Conservation (phyloP, 2,113 vertebrate genomes). For the Piliocolobus tephrosceles region DNA sequence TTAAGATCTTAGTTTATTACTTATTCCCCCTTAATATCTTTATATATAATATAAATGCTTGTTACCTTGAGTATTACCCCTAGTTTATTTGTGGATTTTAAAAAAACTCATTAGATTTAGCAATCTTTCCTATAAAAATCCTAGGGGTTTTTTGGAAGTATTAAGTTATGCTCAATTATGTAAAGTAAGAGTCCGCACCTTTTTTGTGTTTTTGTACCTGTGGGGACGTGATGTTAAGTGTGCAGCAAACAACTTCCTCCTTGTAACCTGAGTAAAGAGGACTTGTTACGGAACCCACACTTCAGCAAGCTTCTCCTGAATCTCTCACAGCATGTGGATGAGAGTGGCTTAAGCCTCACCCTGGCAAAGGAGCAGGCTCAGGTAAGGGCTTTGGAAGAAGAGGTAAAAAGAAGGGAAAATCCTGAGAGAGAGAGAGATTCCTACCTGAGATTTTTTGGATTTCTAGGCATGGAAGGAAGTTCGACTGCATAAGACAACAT, state of each 20-base stretch:
- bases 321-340: constrained; percentile 87
- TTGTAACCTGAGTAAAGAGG: constrained; percentile 86
- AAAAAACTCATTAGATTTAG: background rate
- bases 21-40: background rate
- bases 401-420: background rate
- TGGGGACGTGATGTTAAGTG: constrained; percentile 47
- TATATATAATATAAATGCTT: constrained; percentile 30
- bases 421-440: background rate
- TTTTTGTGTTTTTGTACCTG: background rate
- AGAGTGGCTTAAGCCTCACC: constrained; percentile 83
- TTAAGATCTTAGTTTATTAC: constrained; percentile 44
- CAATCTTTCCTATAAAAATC: background rate
- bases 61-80: background rate
- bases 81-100: constrained; percentile 5
- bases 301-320: constrained; percentile 87
- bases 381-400: constrained; percentile 78
- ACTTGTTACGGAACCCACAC: constrained; percentile 85
- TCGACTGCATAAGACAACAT: constrained; percentile 82
- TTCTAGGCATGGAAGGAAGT: constrained; percentile 85
- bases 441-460: background rate
- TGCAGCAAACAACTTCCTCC: constrained; percentile 79
- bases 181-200: background rate
- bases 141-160: background rate
- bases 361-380: constrained; percentile 86
- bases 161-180: background rate